Evolutionary conservation across 2,113 vertebrate genomes (phyloP), one percentile per base, ranked within the genome.

Genomic region (Strix uralensis): DNA sequence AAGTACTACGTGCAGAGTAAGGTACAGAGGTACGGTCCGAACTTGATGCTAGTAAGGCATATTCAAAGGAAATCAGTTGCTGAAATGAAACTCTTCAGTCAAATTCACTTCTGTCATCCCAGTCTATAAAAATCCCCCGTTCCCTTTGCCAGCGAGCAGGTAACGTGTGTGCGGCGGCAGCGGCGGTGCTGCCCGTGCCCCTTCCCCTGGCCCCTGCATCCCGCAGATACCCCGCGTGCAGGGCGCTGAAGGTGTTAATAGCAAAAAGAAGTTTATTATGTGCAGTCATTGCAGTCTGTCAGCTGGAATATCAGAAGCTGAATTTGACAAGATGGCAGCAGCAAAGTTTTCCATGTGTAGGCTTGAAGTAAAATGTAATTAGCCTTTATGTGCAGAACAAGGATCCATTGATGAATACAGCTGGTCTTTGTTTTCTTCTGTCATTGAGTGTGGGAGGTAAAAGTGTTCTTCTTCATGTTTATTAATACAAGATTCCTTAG

Each of bases 321-420:
- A 70, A 95, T 97, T 97, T 94, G 97, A 97, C 91, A 92, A 97
- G 95, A 98, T 93, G 92, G 97, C 97, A 94, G 97, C 97, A 82
- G 97, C 97, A 96, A 98, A 98, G 98, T 98, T 98, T 98, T 99
- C 98, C 98, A 98, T 98, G 98, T 98, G 98, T 98, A 98, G 98
- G 98, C 98, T 98, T 98, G 98, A 98, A 98, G 98, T 98, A 97
- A 98, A 98, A 98, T 98, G 98, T 98, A 98, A 99, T 99, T 98
- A 98, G 98, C 98, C 98, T 98, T 98, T 98, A 97, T 98, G 98
- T 96, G 97, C 97, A 96, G 98, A 99, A 99, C 98, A 98, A 99
- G 98, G 98, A 97, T 98, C 98, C 98, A 98, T 99, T 98, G 98
- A 99, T 98, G 98, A 98, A 97, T 98, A 99, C 98, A 99, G 98